Percentiles rank a stretch among this genome's conserved stretches.
Conservation (phyloP, 1,140 invertebrate species). For the Rhopalosiphum padi region DNA sequence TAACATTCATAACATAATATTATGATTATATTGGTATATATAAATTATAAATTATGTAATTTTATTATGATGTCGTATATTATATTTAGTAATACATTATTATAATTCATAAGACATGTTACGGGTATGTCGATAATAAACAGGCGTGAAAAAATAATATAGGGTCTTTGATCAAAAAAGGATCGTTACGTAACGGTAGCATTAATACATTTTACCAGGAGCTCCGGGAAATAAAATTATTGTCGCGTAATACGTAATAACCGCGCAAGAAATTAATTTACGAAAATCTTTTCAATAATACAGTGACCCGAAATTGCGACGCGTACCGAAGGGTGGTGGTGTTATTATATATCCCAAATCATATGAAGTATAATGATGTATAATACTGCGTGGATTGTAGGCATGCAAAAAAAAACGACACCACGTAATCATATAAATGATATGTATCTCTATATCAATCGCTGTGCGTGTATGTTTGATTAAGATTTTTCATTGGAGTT, state of each 20-base stretch:
- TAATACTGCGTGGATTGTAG: neutral
- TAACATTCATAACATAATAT: neutral
- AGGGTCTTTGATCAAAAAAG: conserved; percentile 3
- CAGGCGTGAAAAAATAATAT: neutral
- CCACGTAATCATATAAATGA: neutral
- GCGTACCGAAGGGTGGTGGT: neutral
- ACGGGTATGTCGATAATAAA: neutral
- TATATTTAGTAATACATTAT: no score
- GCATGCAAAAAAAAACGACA: neutral
- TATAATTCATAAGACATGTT: neutral
- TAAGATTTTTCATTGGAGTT: conserved; percentile 2
- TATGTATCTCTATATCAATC: neutral
- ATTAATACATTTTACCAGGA: neutral
- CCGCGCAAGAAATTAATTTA: neutral
- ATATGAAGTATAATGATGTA: neutral
- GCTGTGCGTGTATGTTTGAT: neutral
- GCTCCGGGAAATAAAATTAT: neutral
- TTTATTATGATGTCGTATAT: neutral
- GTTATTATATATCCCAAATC: neutral
- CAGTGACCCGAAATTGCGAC: neutral
- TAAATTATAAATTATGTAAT: neutral
- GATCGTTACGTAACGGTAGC: neutral
- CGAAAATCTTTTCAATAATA: neutral
- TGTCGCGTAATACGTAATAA: neutral
- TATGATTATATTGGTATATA: neutral